Evolutionary conservation across 2,113 vertebrate species (phyloP), one percentile per base, ranked within the genome.

Genomic region (Tetraodon nigroviridis): DNA sequence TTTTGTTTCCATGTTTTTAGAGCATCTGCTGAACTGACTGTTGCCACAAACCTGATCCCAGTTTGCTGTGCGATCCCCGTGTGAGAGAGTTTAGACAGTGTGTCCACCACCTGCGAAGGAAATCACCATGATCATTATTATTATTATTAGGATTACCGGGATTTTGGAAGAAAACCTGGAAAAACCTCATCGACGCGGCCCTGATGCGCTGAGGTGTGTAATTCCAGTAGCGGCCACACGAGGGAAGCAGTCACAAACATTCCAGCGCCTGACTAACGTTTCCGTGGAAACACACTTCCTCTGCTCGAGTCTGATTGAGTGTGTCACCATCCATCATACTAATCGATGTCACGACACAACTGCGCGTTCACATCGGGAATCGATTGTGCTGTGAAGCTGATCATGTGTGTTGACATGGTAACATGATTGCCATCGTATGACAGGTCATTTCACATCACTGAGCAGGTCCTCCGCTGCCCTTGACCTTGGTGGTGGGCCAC

Each of bases 21-120:
- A 37, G 32, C n/a, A 32, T 32, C 17, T 32, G 5, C 10, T n/a
- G 17, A n/a, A 16, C 17, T 47, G 24, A 27, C 24, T 27, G 24
- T 6, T 27, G 17, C 46, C n/a, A n/a, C 87, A 18, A 86, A 98
- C 96, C 95, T 94, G 89, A 95, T 92, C 86, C 95, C 95, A 20
- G 91, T 91, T 61, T 92, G 90, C 55, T 95, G 80, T 0, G 94
- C 90, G 19, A 91, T 87, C 1, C 78, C 56, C 8, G 95, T 93
- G 37, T 92, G 94, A 53, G 96, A 99, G 21, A 99, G 93, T 52
- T 92, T 94, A 1, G 96, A 97, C 7, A 99, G 87, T 0, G 95
- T 93, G 88, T 98, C 94, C 87, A 99, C 95, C 57, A 98, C 96
- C 96, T 99, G 86, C 18, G 85, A 87, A 11, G 51, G 13, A 2